Conservation (phyloP, 2,797 vertebrate species). For the Prunella strophiata region DNA sequence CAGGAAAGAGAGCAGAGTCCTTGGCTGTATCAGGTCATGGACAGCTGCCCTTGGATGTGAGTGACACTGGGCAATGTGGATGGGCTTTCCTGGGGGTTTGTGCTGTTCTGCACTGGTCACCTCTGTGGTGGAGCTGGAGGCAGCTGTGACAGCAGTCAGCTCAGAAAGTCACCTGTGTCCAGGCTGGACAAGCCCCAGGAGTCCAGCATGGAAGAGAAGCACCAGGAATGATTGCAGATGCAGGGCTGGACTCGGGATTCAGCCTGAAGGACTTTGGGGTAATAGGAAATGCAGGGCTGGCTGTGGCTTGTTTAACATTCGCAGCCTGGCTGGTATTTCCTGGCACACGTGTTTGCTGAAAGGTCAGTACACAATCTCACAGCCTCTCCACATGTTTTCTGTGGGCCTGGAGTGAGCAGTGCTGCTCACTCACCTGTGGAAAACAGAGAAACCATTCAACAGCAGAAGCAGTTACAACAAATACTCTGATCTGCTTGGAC, state of each 20-base stretch:
- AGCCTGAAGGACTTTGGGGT: background rate
- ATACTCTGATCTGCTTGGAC: background rate
- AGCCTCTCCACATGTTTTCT: background rate
- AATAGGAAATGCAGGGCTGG: constrained; percentile 27
- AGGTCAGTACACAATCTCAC: constrained; percentile 32
- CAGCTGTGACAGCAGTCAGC: background rate
- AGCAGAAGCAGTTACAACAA: background rate
- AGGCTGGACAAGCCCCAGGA: background rate
- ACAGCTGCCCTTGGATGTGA: fast-evolving
- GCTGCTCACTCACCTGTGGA: background rate
- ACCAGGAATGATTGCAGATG: background rate
- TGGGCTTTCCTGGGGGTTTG: background rate
- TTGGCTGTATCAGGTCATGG: background rate
- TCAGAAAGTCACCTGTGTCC: background rate
- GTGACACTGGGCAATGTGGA: background rate
- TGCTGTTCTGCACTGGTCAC: background rate
- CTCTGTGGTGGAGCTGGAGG: background rate
- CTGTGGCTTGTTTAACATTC: background rate
- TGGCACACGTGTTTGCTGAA: background rate
- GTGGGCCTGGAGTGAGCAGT: background rate
- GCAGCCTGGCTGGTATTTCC: constrained; percentile 30
- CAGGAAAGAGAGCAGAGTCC: background rate
- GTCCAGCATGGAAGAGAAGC: background rate
- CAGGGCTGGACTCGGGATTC: background rate
- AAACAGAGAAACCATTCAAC: constrained; percentile 3